Conservation (phyloP, 1,140 invertebrate genomes). For the Penaeus japonicus region DNA sequence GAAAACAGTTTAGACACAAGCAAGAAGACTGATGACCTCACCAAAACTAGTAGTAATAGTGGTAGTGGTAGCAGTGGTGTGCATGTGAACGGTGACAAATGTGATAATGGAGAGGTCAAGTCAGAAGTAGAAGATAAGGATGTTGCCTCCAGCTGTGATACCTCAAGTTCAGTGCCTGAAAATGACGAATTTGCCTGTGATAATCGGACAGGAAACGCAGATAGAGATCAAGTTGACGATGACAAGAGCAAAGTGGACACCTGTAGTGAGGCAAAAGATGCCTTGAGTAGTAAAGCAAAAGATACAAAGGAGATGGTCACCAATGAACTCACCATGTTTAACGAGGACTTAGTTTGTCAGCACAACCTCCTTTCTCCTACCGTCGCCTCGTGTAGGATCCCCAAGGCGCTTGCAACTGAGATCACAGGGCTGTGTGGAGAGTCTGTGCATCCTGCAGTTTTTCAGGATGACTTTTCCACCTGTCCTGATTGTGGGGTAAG, state of each 20-base stretch:
- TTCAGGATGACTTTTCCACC: slow-evolving; percentile 49
- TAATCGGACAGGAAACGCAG: slow-evolving; percentile 19
- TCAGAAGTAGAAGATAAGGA: background rate
- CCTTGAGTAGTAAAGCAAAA: background rate
- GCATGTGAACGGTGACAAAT: slow-evolving; percentile 31
- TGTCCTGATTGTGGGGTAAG: slow-evolving; percentile 52
- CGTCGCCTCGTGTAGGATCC: slow-evolving; percentile 25
- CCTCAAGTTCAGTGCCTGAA: slow-evolving; percentile 41
- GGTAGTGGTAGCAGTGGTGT: slow-evolving; percentile 3
- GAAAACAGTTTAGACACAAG: background rate
- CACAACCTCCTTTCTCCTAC: slow-evolving; percentile 50
- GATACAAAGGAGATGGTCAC: background rate
- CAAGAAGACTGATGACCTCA: slow-evolving; percentile 13
- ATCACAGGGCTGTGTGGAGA: slow-evolving; percentile 47
- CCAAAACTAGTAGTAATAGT: background rate
- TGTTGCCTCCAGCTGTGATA: slow-evolving; percentile 39
- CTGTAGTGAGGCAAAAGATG: background rate
- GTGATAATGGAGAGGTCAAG: background rate
- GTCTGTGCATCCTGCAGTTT: slow-evolving; percentile 50
- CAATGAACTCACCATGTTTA: slow-evolving; percentile 35
- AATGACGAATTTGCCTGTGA: slow-evolving; percentile 42
- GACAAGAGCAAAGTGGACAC: background rate
- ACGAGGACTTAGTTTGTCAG: slow-evolving; percentile 55
- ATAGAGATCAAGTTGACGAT: background rate
- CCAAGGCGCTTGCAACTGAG: background rate